A percentile compares a stretch with the other conserved stretches of the same genome.
phyloP scores from a whole-genome alignment of 2,113 vertebrate genomes.

The Macrotis lagotis region DNA sequence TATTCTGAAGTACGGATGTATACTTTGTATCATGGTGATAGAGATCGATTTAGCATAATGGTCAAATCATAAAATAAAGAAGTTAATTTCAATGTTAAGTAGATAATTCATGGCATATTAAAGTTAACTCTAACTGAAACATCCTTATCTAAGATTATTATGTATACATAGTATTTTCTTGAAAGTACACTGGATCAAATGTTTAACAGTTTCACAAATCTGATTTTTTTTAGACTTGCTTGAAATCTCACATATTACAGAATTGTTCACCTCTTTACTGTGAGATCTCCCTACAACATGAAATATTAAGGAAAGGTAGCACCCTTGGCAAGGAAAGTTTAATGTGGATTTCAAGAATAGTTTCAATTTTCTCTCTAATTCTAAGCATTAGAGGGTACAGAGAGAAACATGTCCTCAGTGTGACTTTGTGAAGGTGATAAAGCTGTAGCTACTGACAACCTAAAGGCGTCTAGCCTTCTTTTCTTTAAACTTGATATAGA shows the following conservation, averaged over 20 bases:
- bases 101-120: background rate
- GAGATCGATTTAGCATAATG: background rate
- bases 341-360: constrained; percentile 18
- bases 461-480: constrained; percentile 48
- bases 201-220: background rate
- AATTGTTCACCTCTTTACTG: background rate
- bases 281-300: background rate
- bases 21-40: background rate
- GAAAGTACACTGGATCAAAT: background rate
- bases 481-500: constrained; percentile 62
- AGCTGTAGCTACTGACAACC: constrained; percentile 35
- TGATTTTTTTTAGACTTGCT: constrained; percentile 1
- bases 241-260: background rate
- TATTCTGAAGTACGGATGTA: background rate
- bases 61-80: background rate
- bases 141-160: background rate
- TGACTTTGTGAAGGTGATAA: constrained; percentile 67
- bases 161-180: background rate
- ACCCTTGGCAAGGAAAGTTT: background rate
- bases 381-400: constrained; percentile 54
- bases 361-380: constrained; percentile 38
- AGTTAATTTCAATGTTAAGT: background rate
- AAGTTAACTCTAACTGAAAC: background rate
- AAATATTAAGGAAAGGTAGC: constrained; percentile 18
- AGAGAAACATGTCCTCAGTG: background rate